A percentile compares a stretch with the other conserved stretches of the same genome.
phyloP scores from a whole-genome alignment of 2,888 invertebrate species.

The Microplitis deprimator region DNA sequence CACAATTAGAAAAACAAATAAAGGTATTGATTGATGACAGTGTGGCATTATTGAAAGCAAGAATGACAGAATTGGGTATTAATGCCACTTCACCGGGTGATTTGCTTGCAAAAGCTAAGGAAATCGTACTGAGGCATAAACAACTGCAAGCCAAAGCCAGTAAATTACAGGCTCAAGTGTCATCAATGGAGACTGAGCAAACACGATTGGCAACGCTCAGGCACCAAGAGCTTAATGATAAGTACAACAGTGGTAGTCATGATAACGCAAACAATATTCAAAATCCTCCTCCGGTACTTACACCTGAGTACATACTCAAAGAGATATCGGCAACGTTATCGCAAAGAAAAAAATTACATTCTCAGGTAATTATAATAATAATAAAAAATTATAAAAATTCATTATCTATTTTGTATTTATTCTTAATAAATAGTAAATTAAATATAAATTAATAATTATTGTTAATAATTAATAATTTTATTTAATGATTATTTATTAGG shows the following conservation, averaged over 20 bases:
- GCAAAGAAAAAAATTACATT: constrained; percentile 87
- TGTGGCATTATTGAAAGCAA: constrained; percentile 87
- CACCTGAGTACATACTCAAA: constrained; percentile 86
- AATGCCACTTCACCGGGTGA: constrained; percentile 89
- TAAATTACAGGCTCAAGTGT: constrained; percentile 87
- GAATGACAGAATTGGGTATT: constrained; percentile 93
- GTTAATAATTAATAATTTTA: constrained; percentile 28
- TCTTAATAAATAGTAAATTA: constrained; percentile 29
- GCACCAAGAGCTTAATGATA: constrained; percentile 83
- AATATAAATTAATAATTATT: constrained; percentile 21
- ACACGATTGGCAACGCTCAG: constrained; percentile 80
- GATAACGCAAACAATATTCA: constrained; percentile 75
- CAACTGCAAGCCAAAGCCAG: constrained; percentile 91
- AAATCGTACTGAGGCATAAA: constrained; percentile 93
- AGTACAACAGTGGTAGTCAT: constrained; percentile 74
- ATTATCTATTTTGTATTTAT: constrained; percentile 15
- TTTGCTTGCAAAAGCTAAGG: constrained; percentile 87
- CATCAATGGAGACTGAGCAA: constrained; percentile 82
- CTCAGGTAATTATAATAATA: constrained; percentile 74
- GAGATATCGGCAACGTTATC: constrained; percentile 89
- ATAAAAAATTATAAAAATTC: background rate
- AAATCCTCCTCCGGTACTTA: constrained; percentile 76
- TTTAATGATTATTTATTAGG: constrained; percentile 54
- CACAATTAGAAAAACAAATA: constrained; percentile 94
- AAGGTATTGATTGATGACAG: constrained; percentile 93